phyloP scores from a whole-genome alignment of 1,140 invertebrate genomes.

The Heliconius hermathena region DNA sequence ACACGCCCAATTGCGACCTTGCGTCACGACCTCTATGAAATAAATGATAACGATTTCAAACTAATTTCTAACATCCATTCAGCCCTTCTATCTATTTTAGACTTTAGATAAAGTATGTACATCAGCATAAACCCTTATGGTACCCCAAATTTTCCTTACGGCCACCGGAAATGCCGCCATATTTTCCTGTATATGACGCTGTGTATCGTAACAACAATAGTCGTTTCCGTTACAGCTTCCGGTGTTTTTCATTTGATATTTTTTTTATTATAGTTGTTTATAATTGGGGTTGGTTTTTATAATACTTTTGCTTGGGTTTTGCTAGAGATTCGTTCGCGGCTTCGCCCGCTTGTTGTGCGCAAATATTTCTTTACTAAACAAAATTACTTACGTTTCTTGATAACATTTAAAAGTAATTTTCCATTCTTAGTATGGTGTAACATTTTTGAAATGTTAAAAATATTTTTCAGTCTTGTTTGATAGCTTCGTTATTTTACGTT shows the following conservation, averaged over 20 bases:
- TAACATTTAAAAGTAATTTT: too few species aligned
- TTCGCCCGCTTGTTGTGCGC: too few species aligned
- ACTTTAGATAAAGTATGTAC: not conserved
- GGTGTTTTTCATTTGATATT: constrained; percentile 46
- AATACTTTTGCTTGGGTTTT: not conserved
- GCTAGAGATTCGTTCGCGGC: too few species aligned
- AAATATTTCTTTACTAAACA: too few species aligned
- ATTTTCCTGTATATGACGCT: constrained; percentile 48
- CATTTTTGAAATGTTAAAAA: too few species aligned
- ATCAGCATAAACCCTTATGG: constrained; percentile 24
- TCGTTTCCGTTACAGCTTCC: constrained; percentile 43
- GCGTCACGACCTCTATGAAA: too few species aligned
- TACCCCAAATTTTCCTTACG: constrained; percentile 30
- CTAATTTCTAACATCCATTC: not conserved
- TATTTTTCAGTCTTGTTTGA: too few species aligned
- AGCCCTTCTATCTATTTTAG: not conserved
- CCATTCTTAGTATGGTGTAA: too few species aligned
- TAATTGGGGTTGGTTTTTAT: constrained; percentile 31
- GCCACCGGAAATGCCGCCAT: constrained; percentile 44
- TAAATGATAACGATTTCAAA: not conserved
- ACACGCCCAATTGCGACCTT: too few species aligned
- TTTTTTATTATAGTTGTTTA: constrained; percentile 38
- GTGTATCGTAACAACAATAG: constrained; percentile 44
- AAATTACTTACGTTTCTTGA: too few species aligned
- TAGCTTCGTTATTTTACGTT: too few species aligned